Base-by-base conservation (phyloP, 30 jellyfish, hydroid and myxozoan species). In the Pelagia noctiluca region DNA sequence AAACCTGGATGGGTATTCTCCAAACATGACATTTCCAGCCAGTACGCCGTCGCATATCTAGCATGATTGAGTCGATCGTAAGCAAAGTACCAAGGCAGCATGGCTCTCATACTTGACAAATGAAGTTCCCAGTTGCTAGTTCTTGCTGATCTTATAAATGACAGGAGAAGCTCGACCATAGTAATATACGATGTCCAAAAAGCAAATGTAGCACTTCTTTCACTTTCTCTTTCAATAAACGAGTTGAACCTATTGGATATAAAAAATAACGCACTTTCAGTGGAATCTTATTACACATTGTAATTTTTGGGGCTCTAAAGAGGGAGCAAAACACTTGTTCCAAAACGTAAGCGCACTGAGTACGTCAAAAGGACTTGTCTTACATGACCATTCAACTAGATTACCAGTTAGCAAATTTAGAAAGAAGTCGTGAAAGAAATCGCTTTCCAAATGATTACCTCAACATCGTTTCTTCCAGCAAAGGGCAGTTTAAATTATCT, bases 51-150 rank as follows among this genome's bases (percentile, higher is more conserved):
- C 28, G 30, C 16, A 36, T 72, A 72, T 31, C 85, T 71, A 67
- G 85, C 80, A 72, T 72, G 37, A 72, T 72, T 72, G 21, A 72
- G 19, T 72, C 80, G 79, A 72, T 72, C 85, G 16, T 71, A 25
- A 42, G 48, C 54, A 67, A 84, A 84, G 46, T 64, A 52, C 91
- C 93, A 82, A 16, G 90, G 93, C 26, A 82, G 65, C 93, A 82
- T 82, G 35, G 91, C 49, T 31, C 82, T 23, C 36, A 80, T 16
- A 1, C 47, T 34, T 28, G 80, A 25, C 24, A 35, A 31, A 19
- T 19, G 24, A 12, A n/a, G 80, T 26, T 19, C 85, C 80, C 29
- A 35, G 25, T 72, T 72, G 50, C 80, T 72, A 67, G 80, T 67
- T 32, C 80, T n/a, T 67, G 66, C 28, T 5, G 66, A 32, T 67